phyloP scores from a whole-genome alignment of 2,888 invertebrate genomes.

The Xestia rhomboidea region DNA sequence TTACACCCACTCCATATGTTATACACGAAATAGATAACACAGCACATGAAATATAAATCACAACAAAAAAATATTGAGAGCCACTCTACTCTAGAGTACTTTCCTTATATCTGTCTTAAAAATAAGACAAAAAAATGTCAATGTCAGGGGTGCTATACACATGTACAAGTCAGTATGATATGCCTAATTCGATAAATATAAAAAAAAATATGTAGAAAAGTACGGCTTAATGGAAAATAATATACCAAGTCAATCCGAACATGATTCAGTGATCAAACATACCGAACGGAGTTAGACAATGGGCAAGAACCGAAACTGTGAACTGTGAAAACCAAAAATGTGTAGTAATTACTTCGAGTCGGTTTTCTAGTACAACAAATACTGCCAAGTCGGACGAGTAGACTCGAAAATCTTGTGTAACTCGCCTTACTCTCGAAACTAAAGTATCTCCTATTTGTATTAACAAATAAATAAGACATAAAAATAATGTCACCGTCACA shows the following conservation, averaged over 20 bases:
- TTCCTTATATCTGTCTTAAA: constrained; percentile 31
- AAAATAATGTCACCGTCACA: constrained; percentile 61
- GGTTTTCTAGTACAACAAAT: background rate
- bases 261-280: background rate
- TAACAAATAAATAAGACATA: constrained; percentile 58
- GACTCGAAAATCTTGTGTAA: background rate
- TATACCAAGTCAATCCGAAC: background rate
- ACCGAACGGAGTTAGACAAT: background rate
- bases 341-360: background rate
- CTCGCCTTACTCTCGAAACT: constrained; percentile 4
- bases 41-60: constrained; percentile 11
- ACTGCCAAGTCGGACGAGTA: background rate
- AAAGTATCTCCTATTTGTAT: constrained; percentile 27
- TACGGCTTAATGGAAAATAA: too few relatives aligned
- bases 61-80: background rate
- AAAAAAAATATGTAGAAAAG: background rate
- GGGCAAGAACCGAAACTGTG: too few relatives aligned
- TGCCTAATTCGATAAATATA: background rate
- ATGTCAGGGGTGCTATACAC: constrained; percentile 26
- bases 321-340: background rate
- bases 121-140: constrained; percentile 58
- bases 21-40: background rate
- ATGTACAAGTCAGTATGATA: background rate
- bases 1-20: background rate
- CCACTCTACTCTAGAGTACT: constrained; percentile 2